Conservation (phyloP, 2,888 invertebrate genomes). For the Drosophila monieri region DNA sequence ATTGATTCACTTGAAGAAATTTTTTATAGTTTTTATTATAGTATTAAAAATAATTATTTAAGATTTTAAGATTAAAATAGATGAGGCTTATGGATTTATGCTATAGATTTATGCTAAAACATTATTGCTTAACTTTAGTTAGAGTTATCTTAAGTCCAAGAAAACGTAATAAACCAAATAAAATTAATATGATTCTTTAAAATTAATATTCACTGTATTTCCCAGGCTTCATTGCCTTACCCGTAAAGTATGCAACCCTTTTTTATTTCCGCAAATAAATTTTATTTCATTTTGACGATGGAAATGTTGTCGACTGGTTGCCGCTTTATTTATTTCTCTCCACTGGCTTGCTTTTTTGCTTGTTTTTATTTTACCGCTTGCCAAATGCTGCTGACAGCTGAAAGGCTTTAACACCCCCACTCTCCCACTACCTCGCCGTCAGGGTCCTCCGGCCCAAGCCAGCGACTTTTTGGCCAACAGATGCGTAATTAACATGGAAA, state of each 20-base stretch:
- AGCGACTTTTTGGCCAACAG: constrained; percentile 38
- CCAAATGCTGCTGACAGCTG: constrained; percentile 74
- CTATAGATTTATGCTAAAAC: no score
- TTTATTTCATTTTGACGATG: constrained; percentile 70
- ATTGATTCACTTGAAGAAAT: constrained; percentile 6
- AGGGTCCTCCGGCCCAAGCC: not conserved
- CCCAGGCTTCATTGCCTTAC: constrained; percentile 37
- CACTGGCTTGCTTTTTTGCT: constrained; percentile 19
- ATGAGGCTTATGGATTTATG: no score
- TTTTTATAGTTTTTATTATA: not conserved
- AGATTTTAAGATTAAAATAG: no score
- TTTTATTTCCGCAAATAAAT: constrained; percentile 68
- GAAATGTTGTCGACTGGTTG: constrained; percentile 26
- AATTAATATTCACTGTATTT: constrained; percentile 54
- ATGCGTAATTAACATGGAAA: constrained; percentile 66
- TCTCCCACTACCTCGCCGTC: not conserved
- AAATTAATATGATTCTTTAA: constrained; percentile 32
- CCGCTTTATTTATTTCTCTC: constrained; percentile 26
- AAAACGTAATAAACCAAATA: not conserved
- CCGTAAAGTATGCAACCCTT: constrained; percentile 50
- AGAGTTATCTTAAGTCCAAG: not conserved
- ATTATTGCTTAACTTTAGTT: no score
- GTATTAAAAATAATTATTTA: no score
- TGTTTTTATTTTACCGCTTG: constrained; percentile 46
- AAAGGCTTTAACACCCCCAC: constrained; percentile 34